Evolutionary conservation across 2,797 vertebrate species (phyloP).

Genomic region (Fistularia commersonii): DNA sequence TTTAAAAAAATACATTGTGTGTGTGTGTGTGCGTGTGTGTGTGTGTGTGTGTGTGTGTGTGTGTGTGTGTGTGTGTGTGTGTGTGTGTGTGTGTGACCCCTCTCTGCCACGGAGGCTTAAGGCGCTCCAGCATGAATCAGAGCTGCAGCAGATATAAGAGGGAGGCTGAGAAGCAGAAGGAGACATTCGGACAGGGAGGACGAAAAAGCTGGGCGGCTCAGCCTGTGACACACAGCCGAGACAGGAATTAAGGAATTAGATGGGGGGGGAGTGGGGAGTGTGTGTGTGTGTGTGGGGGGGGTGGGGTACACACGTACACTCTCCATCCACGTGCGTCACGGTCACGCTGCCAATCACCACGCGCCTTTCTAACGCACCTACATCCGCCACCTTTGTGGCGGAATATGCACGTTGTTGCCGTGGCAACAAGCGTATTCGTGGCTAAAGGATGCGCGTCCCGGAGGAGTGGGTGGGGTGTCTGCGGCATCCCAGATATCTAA

Average conservation of each 20-base stretch:
- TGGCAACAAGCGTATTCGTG: constrained; percentile 46
- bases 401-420: constrained; percentile 35
- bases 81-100: no score
- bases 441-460: constrained; percentile 12
- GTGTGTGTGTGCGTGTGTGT: no score
- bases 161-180: constrained; percentile 41
- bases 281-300: no score
- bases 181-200: constrained; percentile 33
- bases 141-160: constrained; percentile 51
- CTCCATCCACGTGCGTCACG: constrained; percentile 24
- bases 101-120: constrained; percentile 36
- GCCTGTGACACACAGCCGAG: constrained; percentile 33
- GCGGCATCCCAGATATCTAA: no score
- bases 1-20: no score
- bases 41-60: neutral
- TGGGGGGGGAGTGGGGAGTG: constrained; percentile 1
- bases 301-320: constrained; percentile 2
- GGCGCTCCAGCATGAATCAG: constrained; percentile 41
- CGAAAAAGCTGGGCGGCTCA: constrained; percentile 24
- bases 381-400: constrained; percentile 24
- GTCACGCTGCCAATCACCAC: constrained; percentile 15
- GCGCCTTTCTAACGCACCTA: constrained; percentile 20
- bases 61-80: constrained; percentile 21
- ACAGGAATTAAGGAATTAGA: constrained; percentile 44
- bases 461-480: constrained; percentile 8